Evolutionary conservation across 2,113 vertebrate species (phyloP), one percentile per base, ranked within the genome.

Genomic region (Arothron firmamentum): DNA sequence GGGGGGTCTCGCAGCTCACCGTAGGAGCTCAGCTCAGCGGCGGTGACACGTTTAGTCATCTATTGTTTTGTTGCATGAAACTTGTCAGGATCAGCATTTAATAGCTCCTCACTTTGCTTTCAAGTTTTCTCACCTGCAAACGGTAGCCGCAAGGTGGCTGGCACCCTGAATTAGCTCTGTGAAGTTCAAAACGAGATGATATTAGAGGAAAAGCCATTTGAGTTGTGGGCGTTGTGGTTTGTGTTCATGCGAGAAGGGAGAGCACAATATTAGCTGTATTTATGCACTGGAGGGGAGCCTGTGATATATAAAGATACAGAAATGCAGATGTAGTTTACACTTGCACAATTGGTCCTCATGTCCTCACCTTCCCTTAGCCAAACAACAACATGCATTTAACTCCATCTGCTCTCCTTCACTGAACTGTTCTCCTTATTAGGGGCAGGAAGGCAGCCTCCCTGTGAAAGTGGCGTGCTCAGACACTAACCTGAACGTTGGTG

Each of bases 31-130:
- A 23, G 75, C 83, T 81, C 77, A 62, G 72, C 53, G 38, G 74
- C 70, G 25, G 76, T 72, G 78, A 83, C 77, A 83, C 85, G 72
- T 89, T 89, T 88, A 88, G 86, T 85, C 76, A 70, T 87, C 84
- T 89, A 66, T 88, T 91, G 86, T 90, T 89, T 87, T 87, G 81
- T 87, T 82, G 87, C 78, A 56, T 65, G 79, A 77, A 90, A 89
- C 84, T 88, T 90, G 90, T 90, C 89, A 88, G 78, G 87, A 88
- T 91, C 88, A 89, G 87, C 88, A 85, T 90, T 88, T 90, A 90
- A 86, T 85, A 72, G 80, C 87, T 88, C 75, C 65, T 87, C 76
- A 67, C 67, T 43, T 25, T 38, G 74, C 86, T 90, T 88, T 88
- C 71, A 89, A 86, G 82, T 84, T 67, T 74, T 78, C 65, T 80